Evolutionary conservation across 1,140 invertebrate genomes (phyloP), one percentile per base, ranked within the genome.

Genomic region (Periplaneta americana): DNA sequence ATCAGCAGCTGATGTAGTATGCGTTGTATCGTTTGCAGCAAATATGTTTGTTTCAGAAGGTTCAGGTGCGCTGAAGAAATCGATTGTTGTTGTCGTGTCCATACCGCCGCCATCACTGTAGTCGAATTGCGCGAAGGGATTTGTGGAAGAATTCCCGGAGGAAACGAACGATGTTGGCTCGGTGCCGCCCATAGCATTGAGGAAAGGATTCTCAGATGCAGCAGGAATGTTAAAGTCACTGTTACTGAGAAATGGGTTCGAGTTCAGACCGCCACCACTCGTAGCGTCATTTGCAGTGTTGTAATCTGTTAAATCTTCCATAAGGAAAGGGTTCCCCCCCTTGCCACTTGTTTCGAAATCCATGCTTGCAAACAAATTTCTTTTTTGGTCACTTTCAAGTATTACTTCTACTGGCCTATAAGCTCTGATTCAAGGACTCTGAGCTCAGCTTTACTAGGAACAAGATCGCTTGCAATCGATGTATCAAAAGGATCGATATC

Each of bases 401-500:
- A 6, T 28, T 66, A 1, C n/a, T 17, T 28, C 80, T 82, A 82
- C 18, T 82, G 79, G 17, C 83, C 83, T 57, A 92, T 90, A 37
- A 95, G 88, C 85, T 96, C 94, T 81, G 91, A 94, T 85, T 96
- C 95, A 9, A 96, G 85, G 34, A 95, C 85, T 84, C 94, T 94
- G 8, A 96, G 87, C 86, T 96, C 95, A 8, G 94, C 92, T 85
- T 93, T 93, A 1, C 95, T 95, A 3, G 94, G 95, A 81, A 92
- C 88, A 37, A 96, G 91, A 85, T 95, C 94, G 78, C 88, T 90
- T 1, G 94, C 94, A 83, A 94, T 93, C 4, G 94, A 95, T 1
- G 95, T 96, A 85, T 96, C 95, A 86, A 96, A 96, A 0, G 95
- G 95, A 90, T 96, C 95, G 31, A 86, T 82, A 76, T 91, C 87